Percentiles rank a stretch among this genome's conserved stretches.
These are phyloP conservation scores for Carollia perspicillata DNA, from an alignment of 2,113 vertebrate genomes.

Conservation along the genomic window DNA sequence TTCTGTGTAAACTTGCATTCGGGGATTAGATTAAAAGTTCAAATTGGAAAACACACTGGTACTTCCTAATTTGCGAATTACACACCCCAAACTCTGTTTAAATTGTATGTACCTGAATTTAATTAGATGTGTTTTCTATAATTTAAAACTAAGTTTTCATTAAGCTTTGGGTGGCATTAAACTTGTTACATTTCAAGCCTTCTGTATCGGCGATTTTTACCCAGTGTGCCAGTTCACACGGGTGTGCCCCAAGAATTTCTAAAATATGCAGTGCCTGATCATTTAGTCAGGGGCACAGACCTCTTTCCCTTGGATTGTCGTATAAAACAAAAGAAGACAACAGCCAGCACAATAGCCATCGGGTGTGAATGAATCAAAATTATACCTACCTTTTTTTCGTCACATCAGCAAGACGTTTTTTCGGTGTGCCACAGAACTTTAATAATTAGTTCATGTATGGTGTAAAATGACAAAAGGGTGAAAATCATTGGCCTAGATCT, in stretches of 20 bases:
- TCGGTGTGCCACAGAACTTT: not conserved
- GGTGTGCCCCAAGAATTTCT: not conserved
- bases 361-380: not conserved
- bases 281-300: no score
- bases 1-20: not conserved
- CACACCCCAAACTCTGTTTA: not conserved
- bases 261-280: no score
- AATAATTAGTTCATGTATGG: not conserved
- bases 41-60: not conserved
- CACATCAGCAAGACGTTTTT: not conserved
- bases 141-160: slow-evolving; percentile 12
- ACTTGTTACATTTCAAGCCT: not conserved
- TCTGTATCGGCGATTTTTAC: not conserved
- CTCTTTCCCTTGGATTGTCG: not conserved
- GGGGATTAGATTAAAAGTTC: not conserved
- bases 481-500: not conserved
- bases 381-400: not conserved
- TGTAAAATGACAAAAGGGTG: not conserved
- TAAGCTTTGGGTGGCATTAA: slow-evolving; percentile 10
- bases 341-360: not conserved
- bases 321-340: not conserved
- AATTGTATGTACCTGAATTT: not conserved
- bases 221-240: no score
- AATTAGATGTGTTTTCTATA: not conserved
- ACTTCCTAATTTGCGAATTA: slow-evolving; percentile 38